These are phyloP conservation scores for Cirrhinus molitorella DNA, from an alignment of 2,797 vertebrate species.

Conservation along the genomic window DNA sequence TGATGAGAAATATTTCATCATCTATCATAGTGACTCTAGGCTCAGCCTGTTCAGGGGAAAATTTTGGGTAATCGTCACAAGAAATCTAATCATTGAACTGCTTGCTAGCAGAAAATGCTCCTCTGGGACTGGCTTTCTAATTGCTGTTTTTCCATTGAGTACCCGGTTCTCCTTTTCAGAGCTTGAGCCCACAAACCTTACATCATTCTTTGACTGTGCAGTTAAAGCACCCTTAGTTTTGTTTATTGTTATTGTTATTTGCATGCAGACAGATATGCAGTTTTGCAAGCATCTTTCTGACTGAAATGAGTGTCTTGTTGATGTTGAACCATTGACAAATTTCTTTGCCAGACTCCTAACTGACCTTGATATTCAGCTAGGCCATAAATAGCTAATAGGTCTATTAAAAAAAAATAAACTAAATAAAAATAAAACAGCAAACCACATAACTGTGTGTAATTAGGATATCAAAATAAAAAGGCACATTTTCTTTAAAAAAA, in stretches of 20 bases:
- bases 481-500: background rate
- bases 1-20: slow-evolving; percentile 55
- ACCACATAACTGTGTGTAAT: background rate
- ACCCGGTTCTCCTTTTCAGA: slow-evolving; percentile 67
- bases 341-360: background rate
- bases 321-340: background rate
- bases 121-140: slow-evolving; percentile 74
- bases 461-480: background rate
- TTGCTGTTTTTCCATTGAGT: slow-evolving; percentile 68
- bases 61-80: slow-evolving; percentile 72
- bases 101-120: slow-evolving; percentile 70
- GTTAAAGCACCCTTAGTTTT: slow-evolving; percentile 64
- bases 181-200: slow-evolving; percentile 73
- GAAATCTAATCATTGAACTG: slow-evolving; percentile 71
- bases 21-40: slow-evolving; percentile 55
- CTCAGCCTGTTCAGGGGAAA: slow-evolving; percentile 58
- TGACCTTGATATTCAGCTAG: background rate
- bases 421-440: background rate
- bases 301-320: background rate
- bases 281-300: background rate
- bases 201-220: slow-evolving; percentile 78
- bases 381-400: background rate
- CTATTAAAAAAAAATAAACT: background rate
- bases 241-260: slow-evolving; percentile 62
- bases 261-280: slow-evolving; percentile 57